These are phyloP conservation scores for Aldabrachelys gigantea DNA, from an alignment of 2,113 vertebrate genomes.

Conservation along the genomic window DNA sequence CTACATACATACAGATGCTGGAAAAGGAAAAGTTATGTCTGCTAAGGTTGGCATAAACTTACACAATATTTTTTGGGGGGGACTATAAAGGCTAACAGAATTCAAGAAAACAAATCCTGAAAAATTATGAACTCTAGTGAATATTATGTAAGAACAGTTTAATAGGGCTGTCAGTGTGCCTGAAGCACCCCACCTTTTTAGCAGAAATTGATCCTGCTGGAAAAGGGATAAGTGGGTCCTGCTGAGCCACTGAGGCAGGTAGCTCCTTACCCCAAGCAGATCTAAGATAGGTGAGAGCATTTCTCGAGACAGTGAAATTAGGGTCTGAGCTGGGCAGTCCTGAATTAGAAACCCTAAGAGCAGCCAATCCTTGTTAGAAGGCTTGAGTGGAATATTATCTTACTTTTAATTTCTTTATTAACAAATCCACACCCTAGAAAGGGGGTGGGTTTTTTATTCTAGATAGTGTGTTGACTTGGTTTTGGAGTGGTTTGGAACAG, in stretches of 20 bases:
- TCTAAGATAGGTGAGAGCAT: neutral
- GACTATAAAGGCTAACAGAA: neutral
- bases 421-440: neutral
- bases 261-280: neutral
- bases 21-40: neutral
- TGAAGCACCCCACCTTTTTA: conserved; percentile 42
- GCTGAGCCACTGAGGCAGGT: conserved; percentile 61
- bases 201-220: conserved; percentile 50
- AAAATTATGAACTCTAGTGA: neutral
- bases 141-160: neutral
- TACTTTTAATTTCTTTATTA: neutral
- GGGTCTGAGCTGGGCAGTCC: neutral
- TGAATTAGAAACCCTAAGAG: neutral
- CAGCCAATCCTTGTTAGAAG: neutral
- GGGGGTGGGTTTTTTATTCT: neutral
- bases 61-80: neutral
- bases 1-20: neutral
- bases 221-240: conserved; percentile 61
- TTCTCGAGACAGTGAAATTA: neutral
- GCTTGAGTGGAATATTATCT: neutral
- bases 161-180: conserved; percentile 36
- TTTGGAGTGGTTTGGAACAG: neutral
- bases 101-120: neutral
- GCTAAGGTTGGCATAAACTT: neutral
- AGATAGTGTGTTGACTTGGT: neutral